Base-by-base conservation (phyloP, 2,797 vertebrate genomes). In the Balearica regulorum region DNA sequence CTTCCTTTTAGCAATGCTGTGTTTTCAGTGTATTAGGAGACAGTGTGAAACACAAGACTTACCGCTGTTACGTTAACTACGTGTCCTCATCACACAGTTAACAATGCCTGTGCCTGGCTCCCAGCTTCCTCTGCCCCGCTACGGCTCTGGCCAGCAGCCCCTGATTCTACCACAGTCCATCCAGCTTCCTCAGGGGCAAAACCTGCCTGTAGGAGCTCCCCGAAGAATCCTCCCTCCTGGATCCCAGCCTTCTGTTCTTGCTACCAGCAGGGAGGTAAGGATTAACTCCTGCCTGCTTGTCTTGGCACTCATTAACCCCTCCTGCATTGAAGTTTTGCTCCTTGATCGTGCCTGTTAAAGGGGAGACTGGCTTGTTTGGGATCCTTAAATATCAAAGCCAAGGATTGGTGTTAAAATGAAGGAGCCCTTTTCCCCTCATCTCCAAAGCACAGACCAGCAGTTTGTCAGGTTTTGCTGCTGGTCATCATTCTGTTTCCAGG, bases 121-220 rank as follows among this genome's bases (percentile, higher is more conserved):
- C 72, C 99, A 99, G 98, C 98, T 99, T 90, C 97, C 98, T 54
- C 95, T 98, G 97, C 98, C 98, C 44, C 99, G 99, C 61, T 99
- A 99, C 0, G 98, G 99, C 94, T 99, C 99, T 12, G 99, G 99
- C 94, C 99, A 99, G 97, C 99, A 99, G 96, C 99, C 99, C 57
- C 98, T 99, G 97, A 98, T 99, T 94, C 98, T 99, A 28, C 99
- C 99, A 13, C 99, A 99, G 98, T 99, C 99, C 96, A 99, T 99
- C 96, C 99, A 99, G 98, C 98, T 99, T 87, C 99, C 99, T 33
- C 99, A 99, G 95, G 99, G 99, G 49, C 99, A 99, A 97, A 99
- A 99, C 97, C 98, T 99, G 87, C 98, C 99, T 1, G 99, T 99
- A 6, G 99, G 99, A 71, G 99, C 98, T 51, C 99, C 99, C 13